Evolutionary conservation across 2,888 invertebrate genomes (phyloP).

Genomic region (Criorhina ranunculi): DNA sequence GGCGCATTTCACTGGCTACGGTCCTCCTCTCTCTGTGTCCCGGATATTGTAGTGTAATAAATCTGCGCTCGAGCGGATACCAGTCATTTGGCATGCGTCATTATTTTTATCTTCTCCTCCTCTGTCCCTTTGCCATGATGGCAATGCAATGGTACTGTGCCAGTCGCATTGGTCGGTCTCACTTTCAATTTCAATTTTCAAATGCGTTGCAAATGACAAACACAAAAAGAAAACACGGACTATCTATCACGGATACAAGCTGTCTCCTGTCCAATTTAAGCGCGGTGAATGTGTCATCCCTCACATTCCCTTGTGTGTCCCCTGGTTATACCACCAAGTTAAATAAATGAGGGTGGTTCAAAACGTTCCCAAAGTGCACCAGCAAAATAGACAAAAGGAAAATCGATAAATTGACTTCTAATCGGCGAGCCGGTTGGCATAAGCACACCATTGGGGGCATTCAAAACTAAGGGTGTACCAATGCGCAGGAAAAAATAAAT

Average conservation of each 20-base stretch:
- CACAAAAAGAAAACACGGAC: conserved; percentile 58
- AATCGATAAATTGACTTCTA: conserved; percentile 77
- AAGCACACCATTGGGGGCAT: conserved; percentile 71
- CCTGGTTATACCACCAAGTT: conserved; percentile 31
- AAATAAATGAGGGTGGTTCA: conserved; percentile 71
- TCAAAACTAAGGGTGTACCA: conserved; percentile 47
- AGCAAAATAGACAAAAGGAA: conserved; percentile 58
- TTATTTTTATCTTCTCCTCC: conserved; percentile 62
- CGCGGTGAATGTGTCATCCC: conserved; percentile 72
- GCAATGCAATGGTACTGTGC: too few species aligned
- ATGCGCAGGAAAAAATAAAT: conserved; percentile 65
- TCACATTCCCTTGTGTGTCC: conserved; percentile 44
- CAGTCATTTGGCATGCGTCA: conserved; percentile 74
- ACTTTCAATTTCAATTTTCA: conserved; percentile 69
- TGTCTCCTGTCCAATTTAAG: conserved; percentile 76
- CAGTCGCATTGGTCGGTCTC: neutral
- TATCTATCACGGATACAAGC: conserved; percentile 76
- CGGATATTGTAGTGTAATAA: conserved; percentile 52
- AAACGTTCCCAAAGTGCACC: too few species aligned
- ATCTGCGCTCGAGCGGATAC: conserved; percentile 69
- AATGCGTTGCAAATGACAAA: conserved; percentile 75
- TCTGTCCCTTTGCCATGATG: conserved; percentile 10
- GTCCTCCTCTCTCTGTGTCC: neutral
- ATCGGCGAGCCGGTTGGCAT: conserved; percentile 68
- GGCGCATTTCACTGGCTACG: conserved; percentile 26